phyloP scores from a whole-genome alignment of 2,888 invertebrate species.

The Sepiola atlantica region DNA sequence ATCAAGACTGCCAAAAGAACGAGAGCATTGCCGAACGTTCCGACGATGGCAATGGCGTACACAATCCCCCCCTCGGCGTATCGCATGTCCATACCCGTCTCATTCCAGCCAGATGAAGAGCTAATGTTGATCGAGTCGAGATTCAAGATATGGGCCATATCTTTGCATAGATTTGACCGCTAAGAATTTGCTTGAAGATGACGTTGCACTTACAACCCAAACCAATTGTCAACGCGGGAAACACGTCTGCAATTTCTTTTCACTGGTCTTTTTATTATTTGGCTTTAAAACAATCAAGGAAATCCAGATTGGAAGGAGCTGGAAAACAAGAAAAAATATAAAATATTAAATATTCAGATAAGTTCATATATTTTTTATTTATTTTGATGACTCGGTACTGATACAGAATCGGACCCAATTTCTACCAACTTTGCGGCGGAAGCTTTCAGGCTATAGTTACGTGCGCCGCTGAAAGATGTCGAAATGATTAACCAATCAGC shows the following conservation, averaged over 20 bases:
- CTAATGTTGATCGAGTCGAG: background rate
- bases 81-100: conserved; percentile 41
- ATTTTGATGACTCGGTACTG: no score
- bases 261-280: background rate
- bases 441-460: no score
- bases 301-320: background rate
- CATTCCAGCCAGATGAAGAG: conserved; percentile 11
- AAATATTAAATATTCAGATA: background rate
- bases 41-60: conserved; percentile 63
- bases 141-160: background rate
- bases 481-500: no score
- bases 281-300: background rate
- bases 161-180: background rate
- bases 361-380: no score
- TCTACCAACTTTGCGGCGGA: no score
- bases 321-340: background rate
- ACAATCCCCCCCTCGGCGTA: conserved; percentile 61
- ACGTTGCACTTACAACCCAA: no score
- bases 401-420: no score
- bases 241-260: background rate
- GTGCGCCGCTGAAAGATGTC: no score
- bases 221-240: background rate
- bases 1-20: conserved; percentile 61
- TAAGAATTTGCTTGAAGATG: background rate
- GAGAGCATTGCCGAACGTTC: conserved; percentile 65